A percentile compares a stretch with the other conserved stretches of the same genome.
Conservation (phyloP, 2,888 invertebrate genomes). For the Tetheella fluctuosa region DNA sequence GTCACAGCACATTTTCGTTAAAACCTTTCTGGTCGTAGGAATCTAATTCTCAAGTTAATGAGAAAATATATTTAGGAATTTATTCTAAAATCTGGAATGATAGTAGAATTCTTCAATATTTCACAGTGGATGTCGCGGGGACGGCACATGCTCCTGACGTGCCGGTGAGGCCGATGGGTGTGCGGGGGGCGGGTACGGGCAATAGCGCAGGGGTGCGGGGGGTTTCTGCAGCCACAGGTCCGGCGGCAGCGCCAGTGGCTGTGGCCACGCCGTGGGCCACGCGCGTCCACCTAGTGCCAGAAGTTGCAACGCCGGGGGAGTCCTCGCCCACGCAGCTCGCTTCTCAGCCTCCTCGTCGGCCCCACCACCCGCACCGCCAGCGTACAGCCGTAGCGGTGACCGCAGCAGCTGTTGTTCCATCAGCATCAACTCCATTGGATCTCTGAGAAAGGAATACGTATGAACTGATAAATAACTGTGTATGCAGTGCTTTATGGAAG, state of each 20-base stretch:
- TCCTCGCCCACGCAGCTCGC: conserved; percentile 81
- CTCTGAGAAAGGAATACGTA: conserved; percentile 79
- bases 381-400: conserved; percentile 87
- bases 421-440: conserved; percentile 91
- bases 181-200: conserved; percentile 85
- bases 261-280: conserved; percentile 94
- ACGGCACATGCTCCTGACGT: conserved; percentile 64
- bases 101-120: conserved; percentile 23
- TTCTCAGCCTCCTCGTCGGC: conserved; percentile 85
- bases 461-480: neutral
- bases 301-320: conserved; percentile 74
- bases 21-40: conserved; percentile 18
- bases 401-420: conserved; percentile 90
- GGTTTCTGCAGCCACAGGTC: conserved; percentile 97
- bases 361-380: conserved; percentile 83
- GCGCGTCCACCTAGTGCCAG: conserved; percentile 87
- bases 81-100: conserved; percentile 29
- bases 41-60: conserved; percentile 3
- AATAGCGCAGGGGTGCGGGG: conserved; percentile 82
- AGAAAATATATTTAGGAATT: conserved; percentile 18
- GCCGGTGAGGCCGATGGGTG: conserved; percentile 53
- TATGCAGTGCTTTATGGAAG: conserved; percentile 20
- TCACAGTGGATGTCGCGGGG: conserved; percentile 76
- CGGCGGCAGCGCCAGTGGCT: conserved; percentile 93
- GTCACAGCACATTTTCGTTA: conserved; percentile 57